Evolutionary conservation across 2,113 vertebrate species (phyloP).

Genomic region (Garra rufa): DNA sequence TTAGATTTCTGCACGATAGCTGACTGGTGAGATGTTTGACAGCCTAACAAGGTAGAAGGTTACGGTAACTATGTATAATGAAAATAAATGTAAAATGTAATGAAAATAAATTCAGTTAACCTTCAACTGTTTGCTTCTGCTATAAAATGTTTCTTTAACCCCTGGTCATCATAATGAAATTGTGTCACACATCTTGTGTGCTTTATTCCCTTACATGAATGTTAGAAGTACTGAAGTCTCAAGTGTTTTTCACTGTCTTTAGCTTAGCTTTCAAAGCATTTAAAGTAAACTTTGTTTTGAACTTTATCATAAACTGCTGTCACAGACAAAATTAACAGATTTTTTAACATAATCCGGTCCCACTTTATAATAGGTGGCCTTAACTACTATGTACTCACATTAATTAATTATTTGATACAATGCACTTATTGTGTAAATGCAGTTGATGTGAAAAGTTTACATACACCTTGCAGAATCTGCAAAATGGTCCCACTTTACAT

Average conservation of each 20-base stretch:
- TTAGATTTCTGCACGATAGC: background rate
- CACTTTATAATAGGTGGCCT: too few species aligned
- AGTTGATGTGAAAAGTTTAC: too few species aligned
- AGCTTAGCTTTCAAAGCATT: background rate
- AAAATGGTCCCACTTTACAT: too few species aligned
- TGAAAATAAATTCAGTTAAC: background rate
- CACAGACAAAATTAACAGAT: background rate
- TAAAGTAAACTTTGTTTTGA: background rate
- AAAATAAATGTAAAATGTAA: background rate
- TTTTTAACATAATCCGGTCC: too few species aligned
- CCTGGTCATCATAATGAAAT: background rate
- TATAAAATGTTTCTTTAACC: background rate
- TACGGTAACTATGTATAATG: background rate
- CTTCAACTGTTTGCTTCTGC: background rate
- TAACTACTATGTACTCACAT: too few species aligned
- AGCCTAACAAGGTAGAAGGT: background rate
- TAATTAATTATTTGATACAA: too few species aligned
- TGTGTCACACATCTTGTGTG: background rate
- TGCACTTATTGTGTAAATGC: too few species aligned
- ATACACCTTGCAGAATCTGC: too few species aligned
- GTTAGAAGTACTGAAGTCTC: background rate
- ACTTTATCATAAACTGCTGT: background rate
- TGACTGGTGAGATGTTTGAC: background rate
- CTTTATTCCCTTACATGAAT: background rate
- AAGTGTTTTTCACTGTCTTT: background rate